Conservation (phyloP, 2,797 vertebrate species). For the Hippopotamyrus pictus region DNA sequence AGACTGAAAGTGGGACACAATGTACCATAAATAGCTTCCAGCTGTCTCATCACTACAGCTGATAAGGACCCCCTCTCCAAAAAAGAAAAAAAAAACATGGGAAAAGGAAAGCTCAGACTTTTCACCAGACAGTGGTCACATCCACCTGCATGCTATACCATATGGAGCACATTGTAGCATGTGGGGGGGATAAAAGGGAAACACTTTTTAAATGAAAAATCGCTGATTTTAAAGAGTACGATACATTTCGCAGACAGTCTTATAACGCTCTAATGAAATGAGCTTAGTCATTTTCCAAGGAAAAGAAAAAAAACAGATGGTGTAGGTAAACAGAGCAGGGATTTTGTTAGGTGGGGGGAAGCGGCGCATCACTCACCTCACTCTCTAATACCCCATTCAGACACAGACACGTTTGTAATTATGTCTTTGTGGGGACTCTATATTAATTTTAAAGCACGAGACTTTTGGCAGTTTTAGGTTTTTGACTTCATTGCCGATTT, state of each 20-base stretch:
- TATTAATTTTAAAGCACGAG: not conserved
- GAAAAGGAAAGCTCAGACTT: not conserved
- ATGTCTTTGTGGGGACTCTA: not conserved
- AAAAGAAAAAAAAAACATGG: not conserved
- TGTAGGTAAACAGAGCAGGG: not conserved
- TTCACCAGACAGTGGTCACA: not conserved
- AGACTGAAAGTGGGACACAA: conserved; percentile 39
- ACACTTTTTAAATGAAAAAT: not conserved
- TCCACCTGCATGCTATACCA: not conserved
- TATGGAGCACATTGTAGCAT: not conserved
- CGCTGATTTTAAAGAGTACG: not conserved
- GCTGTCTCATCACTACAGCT: conserved; percentile 71
- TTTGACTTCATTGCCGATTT: not conserved
- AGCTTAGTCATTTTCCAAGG: not conserved
- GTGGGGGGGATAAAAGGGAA: not conserved
- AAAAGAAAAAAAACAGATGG: not conserved
- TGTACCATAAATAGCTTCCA: conserved; percentile 75
- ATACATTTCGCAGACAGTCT: not conserved
- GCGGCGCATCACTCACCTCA: not conserved
- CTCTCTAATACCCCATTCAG: not conserved
- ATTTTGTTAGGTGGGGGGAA: not conserved
- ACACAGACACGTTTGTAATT: not conserved
- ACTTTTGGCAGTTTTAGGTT: not conserved
- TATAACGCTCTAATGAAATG: not conserved
- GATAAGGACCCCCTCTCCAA: conserved; percentile 68